phyloP scores from a whole-genome alignment of 1,140 invertebrate species.

The Watersipora subatra region DNA sequence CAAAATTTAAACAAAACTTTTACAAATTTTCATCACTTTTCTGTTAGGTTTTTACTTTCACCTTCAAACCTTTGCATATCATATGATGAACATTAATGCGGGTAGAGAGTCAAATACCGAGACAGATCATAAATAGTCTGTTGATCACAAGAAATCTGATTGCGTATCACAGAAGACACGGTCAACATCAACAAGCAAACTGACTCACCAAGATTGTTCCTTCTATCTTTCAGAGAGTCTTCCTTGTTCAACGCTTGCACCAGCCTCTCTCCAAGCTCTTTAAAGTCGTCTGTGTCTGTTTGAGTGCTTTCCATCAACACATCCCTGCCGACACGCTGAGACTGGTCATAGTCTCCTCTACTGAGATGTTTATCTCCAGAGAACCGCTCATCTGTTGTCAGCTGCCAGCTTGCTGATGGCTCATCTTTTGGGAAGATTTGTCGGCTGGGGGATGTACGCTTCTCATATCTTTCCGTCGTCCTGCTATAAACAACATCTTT shows the following conservation, averaged over 20 bases:
- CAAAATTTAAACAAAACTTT: no score
- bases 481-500: neutral
- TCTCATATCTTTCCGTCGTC: neutral
- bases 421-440: neutral
- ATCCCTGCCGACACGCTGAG: neutral
- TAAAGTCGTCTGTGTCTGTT: neutral
- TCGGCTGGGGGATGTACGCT: neutral
- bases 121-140: no score
- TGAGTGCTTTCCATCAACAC: neutral
- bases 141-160: no score
- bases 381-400: neutral
- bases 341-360: neutral
- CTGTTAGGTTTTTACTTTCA: no score
- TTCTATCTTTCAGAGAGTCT: neutral
- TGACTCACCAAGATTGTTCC: neutral
- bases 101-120: no score
- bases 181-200: no score
- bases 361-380: neutral
- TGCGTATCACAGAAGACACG: no score
- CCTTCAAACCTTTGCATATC: no score
- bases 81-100: no score
- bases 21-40: no score
- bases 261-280: neutral
- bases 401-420: neutral
- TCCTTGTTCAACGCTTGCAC: neutral